These are phyloP conservation scores for Corythornis vintsioides DNA, from an alignment of 2,113 vertebrate species.

Conservation along the genomic window DNA sequence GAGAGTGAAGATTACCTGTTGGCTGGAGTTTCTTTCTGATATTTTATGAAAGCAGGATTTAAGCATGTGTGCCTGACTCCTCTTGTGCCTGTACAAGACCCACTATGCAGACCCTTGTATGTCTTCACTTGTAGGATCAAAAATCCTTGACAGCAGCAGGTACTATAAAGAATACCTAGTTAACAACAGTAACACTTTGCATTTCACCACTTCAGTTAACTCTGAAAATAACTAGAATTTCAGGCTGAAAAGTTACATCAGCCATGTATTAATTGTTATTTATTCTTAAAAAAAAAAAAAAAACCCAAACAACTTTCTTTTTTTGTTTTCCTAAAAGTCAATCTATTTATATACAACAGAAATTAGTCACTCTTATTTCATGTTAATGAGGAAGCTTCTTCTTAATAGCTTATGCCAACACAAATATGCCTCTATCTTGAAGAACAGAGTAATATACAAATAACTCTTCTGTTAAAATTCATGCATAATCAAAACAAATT, in stretches of 20 bases:
- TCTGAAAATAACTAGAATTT: conserved; percentile 3
- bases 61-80: not conserved
- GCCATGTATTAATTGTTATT: not conserved
- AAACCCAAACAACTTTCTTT: no score
- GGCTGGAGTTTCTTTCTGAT: not conserved
- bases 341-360: not conserved
- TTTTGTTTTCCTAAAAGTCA: conserved; percentile 30
- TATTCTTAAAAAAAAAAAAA: not conserved
- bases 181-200: not conserved
- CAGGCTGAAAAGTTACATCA: not conserved
- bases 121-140: not conserved
- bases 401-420: conserved; percentile 7
- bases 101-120: not conserved
- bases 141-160: not conserved
- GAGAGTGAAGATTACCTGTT: not conserved
- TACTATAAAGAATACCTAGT: not conserved
- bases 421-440: not conserved
- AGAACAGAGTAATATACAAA: conserved; percentile 30
- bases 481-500: conserved; percentile 79
- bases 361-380: conserved; percentile 1
- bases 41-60: not conserved
- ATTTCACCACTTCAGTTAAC: not conserved
- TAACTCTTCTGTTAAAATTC: conserved; percentile 59
- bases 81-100: not conserved
- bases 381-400: not conserved